A percentile compares a stretch with the other conserved stretches of the same genome.
Evolutionary conservation across 1,140 invertebrate genomes (phyloP).

Genomic region (Temnothorax curvispinosus): DNA sequence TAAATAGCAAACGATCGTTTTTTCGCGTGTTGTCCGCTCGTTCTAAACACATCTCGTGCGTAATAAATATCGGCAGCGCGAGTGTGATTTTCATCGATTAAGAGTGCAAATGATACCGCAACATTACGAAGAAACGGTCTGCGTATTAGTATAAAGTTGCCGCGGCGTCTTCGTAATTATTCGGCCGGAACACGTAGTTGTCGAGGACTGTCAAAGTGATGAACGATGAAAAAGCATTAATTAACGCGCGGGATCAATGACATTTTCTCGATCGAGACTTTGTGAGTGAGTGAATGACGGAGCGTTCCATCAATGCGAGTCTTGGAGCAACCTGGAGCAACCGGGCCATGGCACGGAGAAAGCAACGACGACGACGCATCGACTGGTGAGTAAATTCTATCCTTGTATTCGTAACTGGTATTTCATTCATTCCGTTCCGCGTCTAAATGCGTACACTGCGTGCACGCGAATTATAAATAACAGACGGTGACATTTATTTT

Average conservation of each 20-base stretch:
- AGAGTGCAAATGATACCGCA: too few relatives aligned
- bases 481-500: constrained; percentile 17
- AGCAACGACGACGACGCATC: background rate
- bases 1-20: too few relatives aligned
- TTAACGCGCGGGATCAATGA: background rate
- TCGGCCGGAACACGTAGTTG: background rate
- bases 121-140: too few relatives aligned
- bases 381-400: too few relatives aligned
- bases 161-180: too few relatives aligned
- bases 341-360: background rate
- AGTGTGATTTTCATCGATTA: too few relatives aligned
- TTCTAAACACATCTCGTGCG: too few relatives aligned
- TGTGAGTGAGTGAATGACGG: background rate
- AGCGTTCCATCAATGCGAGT: background rate
- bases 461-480: constrained; percentile 18
- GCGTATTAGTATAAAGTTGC: too few relatives aligned
- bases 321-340: background rate
- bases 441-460: too few relatives aligned
- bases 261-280: background rate
- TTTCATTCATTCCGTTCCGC: too few relatives aligned
- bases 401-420: background rate
- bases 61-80: too few relatives aligned
- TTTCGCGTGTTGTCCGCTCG: too few relatives aligned
- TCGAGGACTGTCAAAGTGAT: background rate
- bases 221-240: background rate